Conservation (phyloP, 1,140 invertebrate genomes). For the Solen grandis region DNA sequence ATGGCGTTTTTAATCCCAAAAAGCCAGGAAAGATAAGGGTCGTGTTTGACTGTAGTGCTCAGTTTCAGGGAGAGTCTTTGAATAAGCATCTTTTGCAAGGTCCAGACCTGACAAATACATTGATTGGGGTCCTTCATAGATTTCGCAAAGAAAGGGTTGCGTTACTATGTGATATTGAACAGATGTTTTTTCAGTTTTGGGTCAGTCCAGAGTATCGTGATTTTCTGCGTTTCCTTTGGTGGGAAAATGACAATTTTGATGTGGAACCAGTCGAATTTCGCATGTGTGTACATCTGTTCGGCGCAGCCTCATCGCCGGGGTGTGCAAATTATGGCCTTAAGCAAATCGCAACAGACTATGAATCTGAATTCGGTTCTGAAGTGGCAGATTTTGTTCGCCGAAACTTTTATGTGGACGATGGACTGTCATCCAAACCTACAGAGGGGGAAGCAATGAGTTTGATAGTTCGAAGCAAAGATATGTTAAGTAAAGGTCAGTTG, state of each 20-base stretch:
- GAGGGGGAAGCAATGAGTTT: conserved; percentile 30
- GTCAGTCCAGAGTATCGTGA: conserved; percentile 46
- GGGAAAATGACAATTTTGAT: background rate
- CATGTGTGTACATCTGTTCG: conserved; percentile 62
- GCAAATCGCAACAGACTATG: conserved; percentile 14
- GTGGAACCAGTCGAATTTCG: conserved; percentile 45
- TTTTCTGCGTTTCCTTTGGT: conserved; percentile 56
- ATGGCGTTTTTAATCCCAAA: conserved; percentile 52
- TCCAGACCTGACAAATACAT: conserved; percentile 60
- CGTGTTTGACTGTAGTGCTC: conserved; percentile 63
- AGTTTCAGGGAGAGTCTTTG: conserved; percentile 38
- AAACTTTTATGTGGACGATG: conserved; percentile 61
- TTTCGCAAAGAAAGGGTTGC: conserved; percentile 52
- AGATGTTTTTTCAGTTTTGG: too few relatives aligned
- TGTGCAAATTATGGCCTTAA: conserved; percentile 57
- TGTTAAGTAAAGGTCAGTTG: conserved; percentile 43
- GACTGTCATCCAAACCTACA: conserved; percentile 21
- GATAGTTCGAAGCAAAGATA: background rate
- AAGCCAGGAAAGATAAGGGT: conserved; percentile 60
- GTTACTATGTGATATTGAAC: conserved; percentile 57
- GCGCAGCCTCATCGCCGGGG: conserved; percentile 57
- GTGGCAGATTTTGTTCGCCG: conserved; percentile 36
- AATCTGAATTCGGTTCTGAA: conserved; percentile 4
- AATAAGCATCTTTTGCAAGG: conserved; percentile 59
- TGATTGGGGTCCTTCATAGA: conserved; percentile 51